Conservation (phyloP, 30 jellyfish, hydroid and myxozoan genomes). For the Nemopilema nomurai region DNA sequence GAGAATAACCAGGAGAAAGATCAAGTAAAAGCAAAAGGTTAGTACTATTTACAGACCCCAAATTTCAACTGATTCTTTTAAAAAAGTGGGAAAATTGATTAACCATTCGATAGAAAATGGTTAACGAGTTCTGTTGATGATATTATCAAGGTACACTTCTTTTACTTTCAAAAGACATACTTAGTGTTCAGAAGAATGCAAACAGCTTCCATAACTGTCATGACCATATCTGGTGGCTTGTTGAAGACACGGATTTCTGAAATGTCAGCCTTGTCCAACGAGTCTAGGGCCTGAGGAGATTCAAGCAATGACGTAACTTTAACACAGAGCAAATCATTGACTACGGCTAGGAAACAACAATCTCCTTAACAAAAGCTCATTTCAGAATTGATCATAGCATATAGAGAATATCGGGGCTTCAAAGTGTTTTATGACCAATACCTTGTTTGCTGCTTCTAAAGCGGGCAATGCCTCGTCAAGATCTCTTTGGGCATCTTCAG, state of each 20-base stretch:
- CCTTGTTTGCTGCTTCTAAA: slow-evolving; percentile 92
- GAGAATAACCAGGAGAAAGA: no score
- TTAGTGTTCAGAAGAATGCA: slow-evolving; percentile 79
- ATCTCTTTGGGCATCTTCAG: slow-evolving; percentile 91
- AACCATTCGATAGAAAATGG: no score
- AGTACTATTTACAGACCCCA: no score
- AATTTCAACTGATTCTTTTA: no score
- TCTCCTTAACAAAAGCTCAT: no score
- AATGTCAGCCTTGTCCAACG: slow-evolving; percentile 89
- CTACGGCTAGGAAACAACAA: no score
- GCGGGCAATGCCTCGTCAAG: slow-evolving; percentile 93
- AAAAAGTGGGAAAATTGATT: no score
- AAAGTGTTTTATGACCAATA: neutral
- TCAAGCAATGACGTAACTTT: neutral
- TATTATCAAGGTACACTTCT: no score
- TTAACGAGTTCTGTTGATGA: no score
- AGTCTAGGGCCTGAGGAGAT: slow-evolving; percentile 75
- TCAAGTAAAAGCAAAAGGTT: no score
- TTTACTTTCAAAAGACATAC: slow-evolving; percentile 77
- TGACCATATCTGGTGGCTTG: slow-evolving; percentile 95
- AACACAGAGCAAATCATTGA: neutral
- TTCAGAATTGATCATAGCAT: neutral
- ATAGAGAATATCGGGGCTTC: neutral
- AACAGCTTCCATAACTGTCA: slow-evolving; percentile 95
- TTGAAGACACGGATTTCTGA: slow-evolving; percentile 86